Evolutionary conservation across 2,113 vertebrate species (phyloP).

Genomic region (Microcebus jonahi): DNA sequence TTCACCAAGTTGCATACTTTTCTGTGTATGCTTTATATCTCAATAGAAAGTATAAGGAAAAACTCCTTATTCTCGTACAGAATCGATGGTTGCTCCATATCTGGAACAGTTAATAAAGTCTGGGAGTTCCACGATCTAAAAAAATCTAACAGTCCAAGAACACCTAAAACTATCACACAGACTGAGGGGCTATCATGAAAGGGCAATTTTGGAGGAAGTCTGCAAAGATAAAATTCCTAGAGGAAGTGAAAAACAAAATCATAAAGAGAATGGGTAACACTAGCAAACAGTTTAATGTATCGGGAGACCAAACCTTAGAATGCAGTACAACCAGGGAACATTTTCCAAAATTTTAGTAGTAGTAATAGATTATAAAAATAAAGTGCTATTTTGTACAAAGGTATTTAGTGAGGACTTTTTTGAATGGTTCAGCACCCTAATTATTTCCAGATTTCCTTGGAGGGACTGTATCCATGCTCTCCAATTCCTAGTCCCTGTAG

Average conservation of each 20-base stretch:
- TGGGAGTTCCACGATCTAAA: background rate
- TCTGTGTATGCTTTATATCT: background rate
- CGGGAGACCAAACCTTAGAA: background rate
- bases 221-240: background rate
- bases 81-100: background rate
- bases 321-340: fast-evolving
- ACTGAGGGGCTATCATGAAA: fast-evolving
- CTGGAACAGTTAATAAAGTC: background rate
- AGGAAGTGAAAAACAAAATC: background rate
- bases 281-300: background rate
- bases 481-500: background rate
- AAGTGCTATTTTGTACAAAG: background rate
- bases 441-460: background rate
- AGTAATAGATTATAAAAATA: background rate
- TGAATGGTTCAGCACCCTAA: background rate
- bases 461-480: background rate
- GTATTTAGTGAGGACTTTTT: background rate
- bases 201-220: background rate
- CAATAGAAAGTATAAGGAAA: background rate
- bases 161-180: background rate
- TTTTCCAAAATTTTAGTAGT: background rate
- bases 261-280: background rate
- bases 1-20: background rate
- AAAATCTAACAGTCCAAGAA: background rate
- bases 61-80: background rate